Percentiles rank a stretch among this genome's conserved stretches.
Evolutionary conservation across 2,888 invertebrate species (phyloP).

Genomic region (Archaeoteleia sp.): DNA sequence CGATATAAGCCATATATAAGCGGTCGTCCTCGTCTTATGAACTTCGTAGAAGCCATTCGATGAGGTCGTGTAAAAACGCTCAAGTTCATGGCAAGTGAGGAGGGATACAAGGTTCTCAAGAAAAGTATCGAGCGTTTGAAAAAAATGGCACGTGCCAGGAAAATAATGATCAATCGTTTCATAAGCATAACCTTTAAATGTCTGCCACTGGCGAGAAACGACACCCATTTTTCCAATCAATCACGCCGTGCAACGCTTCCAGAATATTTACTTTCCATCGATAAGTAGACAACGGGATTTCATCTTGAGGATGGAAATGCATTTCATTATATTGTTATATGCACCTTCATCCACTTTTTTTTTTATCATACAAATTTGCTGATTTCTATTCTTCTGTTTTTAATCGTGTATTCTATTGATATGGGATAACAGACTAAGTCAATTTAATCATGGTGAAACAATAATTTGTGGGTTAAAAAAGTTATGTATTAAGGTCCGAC

Average conservation of each 20-base stretch:
- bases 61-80: constrained; percentile 50
- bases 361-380: neutral
- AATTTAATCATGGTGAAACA: no score
- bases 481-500: no score
- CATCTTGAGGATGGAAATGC: neutral
- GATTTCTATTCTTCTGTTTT: no score
- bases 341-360: neutral
- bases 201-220: neutral
- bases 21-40: constrained; percentile 31
- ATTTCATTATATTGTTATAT: neutral
- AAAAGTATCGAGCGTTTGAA: constrained; percentile 29
- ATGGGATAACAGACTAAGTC: no score
- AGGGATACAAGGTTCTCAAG: constrained; percentile 40
- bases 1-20: constrained; percentile 21
- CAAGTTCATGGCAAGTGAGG: constrained; percentile 51
- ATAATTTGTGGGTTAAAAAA: no score
- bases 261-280: neutral
- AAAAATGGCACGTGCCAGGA: constrained; percentile 43
- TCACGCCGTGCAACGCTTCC: neutral
- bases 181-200: constrained; percentile 6
- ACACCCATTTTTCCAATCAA: constrained; percentile 6
- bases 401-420: no score
- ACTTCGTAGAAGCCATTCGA: constrained; percentile 43
- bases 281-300: neutral
- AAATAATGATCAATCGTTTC: constrained; percentile 18